phyloP scores from a whole-genome alignment of 1,140 invertebrate species.

The Apis florea region DNA sequence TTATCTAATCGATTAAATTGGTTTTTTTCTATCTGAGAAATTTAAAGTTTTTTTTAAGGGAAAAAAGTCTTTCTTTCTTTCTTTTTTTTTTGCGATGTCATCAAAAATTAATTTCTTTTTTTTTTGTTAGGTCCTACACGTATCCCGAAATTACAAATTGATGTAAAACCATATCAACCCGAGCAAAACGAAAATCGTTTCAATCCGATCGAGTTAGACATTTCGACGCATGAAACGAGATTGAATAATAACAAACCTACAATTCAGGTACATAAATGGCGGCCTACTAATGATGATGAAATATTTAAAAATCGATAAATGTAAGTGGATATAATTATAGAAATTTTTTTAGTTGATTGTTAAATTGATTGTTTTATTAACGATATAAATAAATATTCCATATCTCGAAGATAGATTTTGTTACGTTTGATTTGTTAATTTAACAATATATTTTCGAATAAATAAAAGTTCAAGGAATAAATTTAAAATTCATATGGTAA shows the following conservation, averaged over 20 bases:
- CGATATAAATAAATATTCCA: not conserved
- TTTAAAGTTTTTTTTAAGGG: no score
- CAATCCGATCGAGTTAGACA: not conserved
- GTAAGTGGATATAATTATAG: not conserved
- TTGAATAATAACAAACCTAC: slow-evolving; percentile 8
- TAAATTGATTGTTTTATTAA: not conserved
- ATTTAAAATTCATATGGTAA: no score
- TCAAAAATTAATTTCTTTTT: not conserved
- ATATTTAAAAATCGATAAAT: not conserved
- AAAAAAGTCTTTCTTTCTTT: no score
- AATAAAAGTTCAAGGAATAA: not conserved
- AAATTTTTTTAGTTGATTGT: not conserved
- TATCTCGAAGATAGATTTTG: no score
- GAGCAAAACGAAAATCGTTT: not conserved
- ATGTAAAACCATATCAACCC: not conserved
- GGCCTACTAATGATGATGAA: slow-evolving; percentile 4
- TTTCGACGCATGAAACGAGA: not conserved
- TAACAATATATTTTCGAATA: not conserved
- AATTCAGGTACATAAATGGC: slow-evolving; percentile 49
- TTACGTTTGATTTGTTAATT: not conserved
- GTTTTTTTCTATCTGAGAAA: no score
- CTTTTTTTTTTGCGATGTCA: not conserved
- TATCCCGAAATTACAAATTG: slow-evolving; percentile 42
- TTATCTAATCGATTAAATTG: no score
- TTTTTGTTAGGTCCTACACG: slow-evolving; percentile 25